Evolutionary conservation across 2,888 invertebrate genomes (phyloP), one percentile per base, ranked within the genome.

Genomic region (Phyllotreta cruciferae): DNA sequence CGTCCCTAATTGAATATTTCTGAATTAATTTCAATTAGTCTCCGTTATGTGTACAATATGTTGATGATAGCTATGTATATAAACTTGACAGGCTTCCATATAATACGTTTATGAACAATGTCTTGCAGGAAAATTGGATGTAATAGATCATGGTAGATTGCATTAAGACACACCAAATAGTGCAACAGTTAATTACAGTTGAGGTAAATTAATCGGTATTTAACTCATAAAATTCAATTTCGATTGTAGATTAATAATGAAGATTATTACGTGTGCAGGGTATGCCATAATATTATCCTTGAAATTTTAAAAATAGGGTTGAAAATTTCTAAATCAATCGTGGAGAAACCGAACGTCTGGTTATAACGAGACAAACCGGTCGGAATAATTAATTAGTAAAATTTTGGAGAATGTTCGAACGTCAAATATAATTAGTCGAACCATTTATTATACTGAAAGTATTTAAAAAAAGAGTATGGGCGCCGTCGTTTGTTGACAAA

Each of bases 381-480:
- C 34, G 24, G 24, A 9, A 47, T 47, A 47, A 47, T 47, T 47
- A 47, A 47, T 47, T 6, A 14, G 8, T 47, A 4, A n/a, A 47
- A 24, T 13, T 47, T 13, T 47, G 11, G 9, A 47, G 24, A 47
- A 8, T 44, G 45, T 44, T 44, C 9, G 14, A 14, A 44, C 14
- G 47, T 47, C 47, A 47, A 13, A 47, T 24, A 47, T 8, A 47
- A 47, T 47, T 47, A 47, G 47, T 47, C 14, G 24, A 7, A 34
- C 14, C 47, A 47, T 47, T 47, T 47, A 34, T 47, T 47, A 47
- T 24, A 14, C 13, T 14, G 47, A 14, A 13, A 47, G 7, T 47
- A n/a, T 6, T 8, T 1, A n/a, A 47, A 47, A 47, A 47, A 47
- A 47, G 47, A n/a, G n/a, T n/a, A 34, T 47, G 47, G n/a, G 34